Evolutionary conservation across 2,797 vertebrate genomes (phyloP).

Genomic region (Halcyon leucocephala): DNA sequence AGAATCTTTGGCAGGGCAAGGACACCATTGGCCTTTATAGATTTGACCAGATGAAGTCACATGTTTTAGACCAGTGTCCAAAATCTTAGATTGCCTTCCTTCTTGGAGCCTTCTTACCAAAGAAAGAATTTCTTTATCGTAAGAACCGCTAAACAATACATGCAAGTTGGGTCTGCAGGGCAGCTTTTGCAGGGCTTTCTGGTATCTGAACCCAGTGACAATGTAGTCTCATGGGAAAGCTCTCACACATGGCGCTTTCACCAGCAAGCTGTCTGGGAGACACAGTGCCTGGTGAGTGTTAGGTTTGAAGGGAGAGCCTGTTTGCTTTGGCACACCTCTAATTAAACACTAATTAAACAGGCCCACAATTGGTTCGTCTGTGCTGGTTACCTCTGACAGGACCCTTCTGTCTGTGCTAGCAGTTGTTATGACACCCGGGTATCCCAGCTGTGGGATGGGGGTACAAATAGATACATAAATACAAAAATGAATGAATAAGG

Average conservation of each 20-base stretch:
- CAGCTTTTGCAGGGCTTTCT: neutral
- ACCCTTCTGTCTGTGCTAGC: neutral
- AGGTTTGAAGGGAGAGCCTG: neutral
- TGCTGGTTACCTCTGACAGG: neutral
- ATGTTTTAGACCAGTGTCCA: neutral
- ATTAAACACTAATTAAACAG: neutral
- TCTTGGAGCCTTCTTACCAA: neutral
- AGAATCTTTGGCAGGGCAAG: neutral
- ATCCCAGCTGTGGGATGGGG: accelerated
- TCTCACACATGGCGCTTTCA: accelerated
- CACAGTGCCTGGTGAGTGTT: neutral
- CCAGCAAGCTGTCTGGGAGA: neutral
- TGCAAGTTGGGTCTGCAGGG: neutral
- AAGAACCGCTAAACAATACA: accelerated
- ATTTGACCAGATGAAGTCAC: neutral
- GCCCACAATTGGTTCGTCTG: accelerated
- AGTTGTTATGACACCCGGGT: accelerated
- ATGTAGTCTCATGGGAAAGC: neutral
- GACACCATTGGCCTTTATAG: neutral
- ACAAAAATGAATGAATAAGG: accelerated
- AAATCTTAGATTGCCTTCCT: neutral
- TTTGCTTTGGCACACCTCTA: neutral
- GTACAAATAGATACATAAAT: neutral
- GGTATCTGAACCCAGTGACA: neutral
- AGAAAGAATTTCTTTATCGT: accelerated